Evolutionary conservation across 2,888 invertebrate species (phyloP).

Genomic region (Eulithis testata): DNA sequence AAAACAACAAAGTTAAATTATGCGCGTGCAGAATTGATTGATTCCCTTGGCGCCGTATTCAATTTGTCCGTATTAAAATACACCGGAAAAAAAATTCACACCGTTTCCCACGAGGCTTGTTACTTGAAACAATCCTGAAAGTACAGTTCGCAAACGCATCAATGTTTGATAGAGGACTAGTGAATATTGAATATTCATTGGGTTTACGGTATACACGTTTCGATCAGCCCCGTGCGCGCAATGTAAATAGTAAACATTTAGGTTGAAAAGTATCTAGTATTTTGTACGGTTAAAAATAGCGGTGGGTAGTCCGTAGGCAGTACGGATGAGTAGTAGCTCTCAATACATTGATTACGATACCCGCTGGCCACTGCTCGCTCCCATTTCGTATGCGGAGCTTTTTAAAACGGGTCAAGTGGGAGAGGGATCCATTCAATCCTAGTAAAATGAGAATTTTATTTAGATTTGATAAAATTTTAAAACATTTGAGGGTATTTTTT

Average conservation of each 20-base stretch:
- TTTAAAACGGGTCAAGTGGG: conserved; percentile 41
- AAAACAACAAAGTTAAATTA: conserved; percentile 34
- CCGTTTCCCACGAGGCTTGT: conserved; percentile 53
- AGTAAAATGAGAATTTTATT: conserved; percentile 15
- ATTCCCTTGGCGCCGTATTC: conserved; percentile 34
- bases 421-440: conserved; percentile 31
- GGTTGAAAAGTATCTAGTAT: conserved; percentile 52
- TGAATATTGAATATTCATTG: conserved; percentile 42
- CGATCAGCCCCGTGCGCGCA: conserved; percentile 57
- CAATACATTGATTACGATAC: conserved; percentile 59
- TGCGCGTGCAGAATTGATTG: conserved; percentile 34
- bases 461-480: background rate
- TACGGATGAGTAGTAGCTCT: conserved; percentile 53
- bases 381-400: conserved; percentile 33
- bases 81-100: conserved; percentile 39
- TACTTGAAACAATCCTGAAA: conserved; percentile 55
- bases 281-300: conserved; percentile 49
- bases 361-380: conserved; percentile 32
- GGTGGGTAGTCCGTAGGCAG: conserved; percentile 44
- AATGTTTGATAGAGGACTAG: conserved; percentile 52
- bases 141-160: conserved; percentile 60
- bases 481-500: too few species aligned
- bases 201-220: conserved; percentile 42
- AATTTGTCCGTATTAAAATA: conserved; percentile 46
- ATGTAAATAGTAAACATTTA: conserved; percentile 61